These are phyloP conservation scores for Rhopalosiphum maidis DNA, from an alignment of 1,140 invertebrate genomes.

Conservation along the genomic window DNA sequence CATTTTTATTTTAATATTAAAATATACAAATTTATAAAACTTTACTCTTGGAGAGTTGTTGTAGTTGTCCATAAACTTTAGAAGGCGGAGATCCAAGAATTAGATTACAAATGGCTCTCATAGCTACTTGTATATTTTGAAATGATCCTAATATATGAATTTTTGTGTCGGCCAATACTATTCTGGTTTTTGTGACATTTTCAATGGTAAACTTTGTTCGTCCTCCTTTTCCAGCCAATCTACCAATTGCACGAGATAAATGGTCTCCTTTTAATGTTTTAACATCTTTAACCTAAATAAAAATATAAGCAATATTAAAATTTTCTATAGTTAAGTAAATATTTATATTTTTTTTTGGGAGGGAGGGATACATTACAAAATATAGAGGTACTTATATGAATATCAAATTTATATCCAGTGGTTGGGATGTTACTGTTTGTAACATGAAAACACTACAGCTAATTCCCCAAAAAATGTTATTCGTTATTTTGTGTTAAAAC, in stretches of 20 bases:
- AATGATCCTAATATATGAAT: constrained; percentile 98
- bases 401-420: not conserved
- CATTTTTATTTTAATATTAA: not conserved
- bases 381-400: not conserved
- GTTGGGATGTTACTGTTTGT: not conserved
- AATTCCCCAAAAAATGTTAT: not conserved
- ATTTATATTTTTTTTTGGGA: too few relatives aligned
- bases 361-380: not conserved
- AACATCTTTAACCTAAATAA: constrained; percentile 82
- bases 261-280: constrained; percentile 97
- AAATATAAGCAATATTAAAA: not conserved
- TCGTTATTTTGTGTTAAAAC: not conserved
- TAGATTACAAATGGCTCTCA: constrained; percentile 94
- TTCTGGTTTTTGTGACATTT: constrained; percentile 98
- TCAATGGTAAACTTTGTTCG: constrained; percentile 98
- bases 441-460: not conserved
- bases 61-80: constrained; percentile 93
- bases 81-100: constrained; percentile 95
- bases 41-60: constrained; percentile 51
- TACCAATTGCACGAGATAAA: constrained; percentile 92
- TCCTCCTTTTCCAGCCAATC: constrained; percentile 96
- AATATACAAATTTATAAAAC: constrained; percentile 39
- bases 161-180: constrained; percentile 95
- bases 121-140: constrained; percentile 95
- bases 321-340: not conserved